A percentile compares a stretch with the other conserved stretches of the same genome.
These are phyloP conservation scores for Smittia aterrima DNA, from an alignment of 2,888 invertebrate genomes.

Conservation along the genomic window DNA sequence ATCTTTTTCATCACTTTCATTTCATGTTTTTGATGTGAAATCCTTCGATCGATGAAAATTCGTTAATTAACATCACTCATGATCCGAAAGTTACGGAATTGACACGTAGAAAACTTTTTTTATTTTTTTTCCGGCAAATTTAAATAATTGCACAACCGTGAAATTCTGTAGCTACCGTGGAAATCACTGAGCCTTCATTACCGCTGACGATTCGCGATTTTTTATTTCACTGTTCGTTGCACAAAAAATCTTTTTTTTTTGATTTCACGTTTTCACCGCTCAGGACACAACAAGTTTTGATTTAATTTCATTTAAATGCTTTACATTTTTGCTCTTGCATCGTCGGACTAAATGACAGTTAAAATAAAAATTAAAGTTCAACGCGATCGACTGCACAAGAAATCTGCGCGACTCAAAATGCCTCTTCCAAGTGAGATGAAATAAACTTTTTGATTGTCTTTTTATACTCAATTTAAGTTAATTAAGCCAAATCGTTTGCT, in stretches of 20 bases:
- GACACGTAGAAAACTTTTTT: background rate
- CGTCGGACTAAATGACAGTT: background rate
- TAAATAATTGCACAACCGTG: conserved; percentile 18
- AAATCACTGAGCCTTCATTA: background rate
- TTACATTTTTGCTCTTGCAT: background rate
- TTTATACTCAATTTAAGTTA: conserved; percentile 41
- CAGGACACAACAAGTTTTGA: conserved; percentile 1
- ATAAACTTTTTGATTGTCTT: conserved; percentile 39
- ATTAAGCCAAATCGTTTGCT: conserved; percentile 36
- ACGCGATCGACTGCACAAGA: conserved; percentile 7
- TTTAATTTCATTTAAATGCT: conserved; percentile 13
- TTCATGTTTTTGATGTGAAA: background rate
- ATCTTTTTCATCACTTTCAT: background rate
- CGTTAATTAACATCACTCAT: conserved; percentile 31
- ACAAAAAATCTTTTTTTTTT: background rate
- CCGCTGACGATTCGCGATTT: background rate
- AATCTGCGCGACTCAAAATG: conserved; percentile 36
- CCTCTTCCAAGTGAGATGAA: conserved; percentile 33
- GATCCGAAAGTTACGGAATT: background rate
- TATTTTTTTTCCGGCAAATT: background rate
- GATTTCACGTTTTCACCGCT: background rate
- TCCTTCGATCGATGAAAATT: conserved; percentile 2
- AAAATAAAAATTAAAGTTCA: background rate
- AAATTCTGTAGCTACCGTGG: background rate
- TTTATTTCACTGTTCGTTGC: background rate